Conservation (phyloP, 2,113 vertebrate genomes). For the Micronisus gabar region DNA sequence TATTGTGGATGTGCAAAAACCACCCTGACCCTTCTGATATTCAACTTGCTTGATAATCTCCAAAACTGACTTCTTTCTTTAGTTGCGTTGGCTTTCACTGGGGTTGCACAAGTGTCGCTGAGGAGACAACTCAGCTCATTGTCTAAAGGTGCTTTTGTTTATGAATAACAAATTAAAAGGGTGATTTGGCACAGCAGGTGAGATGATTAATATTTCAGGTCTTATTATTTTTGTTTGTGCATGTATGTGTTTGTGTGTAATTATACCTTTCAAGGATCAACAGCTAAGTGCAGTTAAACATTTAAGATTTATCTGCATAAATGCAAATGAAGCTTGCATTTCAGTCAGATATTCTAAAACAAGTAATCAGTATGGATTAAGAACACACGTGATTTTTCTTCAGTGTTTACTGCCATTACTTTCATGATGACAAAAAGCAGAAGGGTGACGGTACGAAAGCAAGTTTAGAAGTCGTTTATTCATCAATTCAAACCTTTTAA, state of each 20-base stretch:
- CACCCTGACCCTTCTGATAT: not conserved
- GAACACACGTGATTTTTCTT: slow-evolving; percentile 57
- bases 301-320: slow-evolving; percentile 69
- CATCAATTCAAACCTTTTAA: slow-evolving; percentile 33
- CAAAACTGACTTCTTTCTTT: not conserved
- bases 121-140: not conserved
- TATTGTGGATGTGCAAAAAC: not conserved
- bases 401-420: slow-evolving; percentile 56
- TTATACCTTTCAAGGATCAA: slow-evolving; percentile 36
- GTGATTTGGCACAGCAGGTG: not conserved
- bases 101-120: fast-evolving
- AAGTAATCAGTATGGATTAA: slow-evolving; percentile 54
- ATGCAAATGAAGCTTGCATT: slow-evolving; percentile 73
- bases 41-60: not conserved
- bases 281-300: slow-evolving; percentile 35
- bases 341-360: slow-evolving; percentile 31
- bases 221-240: not conserved
- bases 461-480: slow-evolving; percentile 8
- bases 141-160: not conserved
- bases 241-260: not conserved
- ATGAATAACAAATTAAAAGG: not conserved
- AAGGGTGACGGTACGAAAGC: slow-evolving; percentile 31
- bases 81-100: not conserved
- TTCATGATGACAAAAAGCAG: slow-evolving; percentile 73
- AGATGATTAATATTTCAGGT: not conserved